These are phyloP conservation scores for Chrysochloris asiatica DNA, from an alignment of 2,113 vertebrate species.

Conservation along the genomic window DNA sequence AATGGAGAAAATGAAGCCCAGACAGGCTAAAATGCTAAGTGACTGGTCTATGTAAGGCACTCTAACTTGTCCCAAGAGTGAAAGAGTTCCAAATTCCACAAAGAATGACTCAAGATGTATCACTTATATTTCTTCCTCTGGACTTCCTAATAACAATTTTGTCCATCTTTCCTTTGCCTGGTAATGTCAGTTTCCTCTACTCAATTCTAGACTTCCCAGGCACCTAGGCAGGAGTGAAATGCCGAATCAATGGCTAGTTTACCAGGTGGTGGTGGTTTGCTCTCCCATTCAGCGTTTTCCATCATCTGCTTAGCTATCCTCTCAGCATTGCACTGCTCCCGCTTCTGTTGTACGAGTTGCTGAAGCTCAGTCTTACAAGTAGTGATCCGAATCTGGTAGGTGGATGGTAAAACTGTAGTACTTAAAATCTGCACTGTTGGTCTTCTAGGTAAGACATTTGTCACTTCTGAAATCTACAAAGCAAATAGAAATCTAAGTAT, in stretches of 20 bases:
- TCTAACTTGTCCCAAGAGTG: neutral
- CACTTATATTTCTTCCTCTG: neutral
- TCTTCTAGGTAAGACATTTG: slow-evolving; percentile 86
- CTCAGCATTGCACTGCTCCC: slow-evolving; percentile 96
- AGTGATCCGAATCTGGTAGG: slow-evolving; percentile 93
- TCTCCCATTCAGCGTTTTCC: slow-evolving; percentile 98
- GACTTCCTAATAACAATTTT: neutral
- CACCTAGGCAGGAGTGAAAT: neutral
- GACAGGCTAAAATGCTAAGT: neutral
- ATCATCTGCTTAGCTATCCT: slow-evolving; percentile 97
- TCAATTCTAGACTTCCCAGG: rapidly evolving
- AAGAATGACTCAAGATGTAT: neutral
- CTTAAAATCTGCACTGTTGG: slow-evolving; percentile 84
- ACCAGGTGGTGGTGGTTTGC: slow-evolving; percentile 95
- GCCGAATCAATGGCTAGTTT: too few relatives aligned
- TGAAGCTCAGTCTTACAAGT: slow-evolving; percentile 96
- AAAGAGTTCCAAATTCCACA: neutral
- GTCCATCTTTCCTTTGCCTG: neutral
- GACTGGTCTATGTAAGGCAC: neutral
- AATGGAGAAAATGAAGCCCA: neutral
- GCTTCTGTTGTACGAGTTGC: slow-evolving; percentile 96
- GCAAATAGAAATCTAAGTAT: neutral
- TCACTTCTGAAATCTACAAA: slow-evolving; percentile 87
- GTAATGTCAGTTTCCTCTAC: neutral
- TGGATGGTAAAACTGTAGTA: slow-evolving; percentile 82